These are phyloP conservation scores for Terebella lapidaria DNA, from an alignment of 2,888 invertebrate species.

Conservation along the genomic window DNA sequence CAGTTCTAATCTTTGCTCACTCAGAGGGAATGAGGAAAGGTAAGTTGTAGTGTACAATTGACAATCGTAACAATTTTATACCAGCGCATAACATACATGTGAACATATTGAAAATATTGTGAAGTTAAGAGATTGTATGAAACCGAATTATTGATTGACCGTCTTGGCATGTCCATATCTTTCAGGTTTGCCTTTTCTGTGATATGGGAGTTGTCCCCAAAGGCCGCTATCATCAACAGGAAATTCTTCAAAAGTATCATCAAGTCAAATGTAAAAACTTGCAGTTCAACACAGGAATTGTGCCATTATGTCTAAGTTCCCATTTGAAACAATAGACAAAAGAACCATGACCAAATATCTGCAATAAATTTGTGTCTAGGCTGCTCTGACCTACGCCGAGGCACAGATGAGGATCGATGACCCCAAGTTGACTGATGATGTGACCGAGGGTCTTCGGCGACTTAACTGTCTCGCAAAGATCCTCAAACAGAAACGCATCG, in stretches of 20 bases:
- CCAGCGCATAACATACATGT: no score
- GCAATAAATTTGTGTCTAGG: no score
- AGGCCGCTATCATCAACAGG: slow-evolving; percentile 70
- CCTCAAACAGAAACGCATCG: slow-evolving; percentile 75
- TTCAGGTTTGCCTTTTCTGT: slow-evolving; percentile 83
- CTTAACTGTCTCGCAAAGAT: slow-evolving; percentile 87
- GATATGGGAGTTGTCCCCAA: slow-evolving; percentile 85
- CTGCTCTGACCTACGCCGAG: slow-evolving; percentile 95
- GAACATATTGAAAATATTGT: no score
- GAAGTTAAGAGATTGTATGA: no score
- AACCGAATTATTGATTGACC: no score
- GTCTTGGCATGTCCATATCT: no score
- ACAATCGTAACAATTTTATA: no score
- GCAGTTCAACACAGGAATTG: background rate
- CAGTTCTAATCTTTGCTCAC: slow-evolving; percentile 91
- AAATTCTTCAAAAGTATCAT: slow-evolving; percentile 91
- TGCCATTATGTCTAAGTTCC: background rate
- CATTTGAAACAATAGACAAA: no score
- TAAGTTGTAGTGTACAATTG: no score
- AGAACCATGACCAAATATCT: no score
- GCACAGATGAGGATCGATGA: slow-evolving; percentile 94
- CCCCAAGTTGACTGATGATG: slow-evolving; percentile 63
- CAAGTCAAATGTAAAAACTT: slow-evolving; percentile 55
- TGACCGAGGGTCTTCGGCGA: slow-evolving; percentile 73
- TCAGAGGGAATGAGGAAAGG: slow-evolving; percentile 69